Conservation (phyloP, 2,797 vertebrate species). For the Champsocephalus esox region DNA sequence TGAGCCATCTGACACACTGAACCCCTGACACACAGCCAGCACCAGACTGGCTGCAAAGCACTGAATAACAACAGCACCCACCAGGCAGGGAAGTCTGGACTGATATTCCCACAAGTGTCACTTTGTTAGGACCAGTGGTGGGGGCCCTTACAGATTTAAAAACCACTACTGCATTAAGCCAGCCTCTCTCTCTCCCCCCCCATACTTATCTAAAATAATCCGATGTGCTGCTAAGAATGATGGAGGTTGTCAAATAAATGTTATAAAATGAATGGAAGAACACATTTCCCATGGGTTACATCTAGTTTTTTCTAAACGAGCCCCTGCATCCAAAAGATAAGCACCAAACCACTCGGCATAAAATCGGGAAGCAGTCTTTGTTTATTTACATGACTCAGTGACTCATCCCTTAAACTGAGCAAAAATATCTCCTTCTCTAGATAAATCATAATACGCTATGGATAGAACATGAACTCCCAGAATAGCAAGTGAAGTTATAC, state of each 20-base stretch:
- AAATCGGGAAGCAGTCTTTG: not conserved
- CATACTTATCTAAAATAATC: not conserved
- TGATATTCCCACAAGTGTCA: not conserved
- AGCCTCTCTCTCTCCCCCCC: no score
- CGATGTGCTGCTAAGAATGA: not conserved
- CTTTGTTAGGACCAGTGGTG: no score
- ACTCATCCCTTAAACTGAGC: not conserved
- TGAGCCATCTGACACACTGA: conserved; percentile 77
- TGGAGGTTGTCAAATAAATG: not conserved
- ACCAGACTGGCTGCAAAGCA: conserved; percentile 3
- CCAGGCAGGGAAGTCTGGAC: not conserved
- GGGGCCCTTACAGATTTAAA: no score
- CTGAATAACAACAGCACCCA: not conserved
- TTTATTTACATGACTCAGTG: not conserved
- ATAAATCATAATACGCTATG: not conserved
- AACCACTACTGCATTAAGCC: no score
- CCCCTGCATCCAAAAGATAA: not conserved
- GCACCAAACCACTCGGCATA: not conserved
- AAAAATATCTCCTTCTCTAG: not conserved
- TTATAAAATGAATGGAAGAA: not conserved
- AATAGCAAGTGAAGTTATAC: not conserved
- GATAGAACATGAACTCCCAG: not conserved
- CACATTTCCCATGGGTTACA: not conserved
- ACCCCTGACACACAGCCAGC: conserved; percentile 60
- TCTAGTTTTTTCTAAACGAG: not conserved